Percentiles rank a stretch among this genome's conserved stretches.
These are phyloP conservation scores for Brevimyrus niger DNA, from an alignment of 2,113 vertebrate species.

Conservation along the genomic window DNA sequence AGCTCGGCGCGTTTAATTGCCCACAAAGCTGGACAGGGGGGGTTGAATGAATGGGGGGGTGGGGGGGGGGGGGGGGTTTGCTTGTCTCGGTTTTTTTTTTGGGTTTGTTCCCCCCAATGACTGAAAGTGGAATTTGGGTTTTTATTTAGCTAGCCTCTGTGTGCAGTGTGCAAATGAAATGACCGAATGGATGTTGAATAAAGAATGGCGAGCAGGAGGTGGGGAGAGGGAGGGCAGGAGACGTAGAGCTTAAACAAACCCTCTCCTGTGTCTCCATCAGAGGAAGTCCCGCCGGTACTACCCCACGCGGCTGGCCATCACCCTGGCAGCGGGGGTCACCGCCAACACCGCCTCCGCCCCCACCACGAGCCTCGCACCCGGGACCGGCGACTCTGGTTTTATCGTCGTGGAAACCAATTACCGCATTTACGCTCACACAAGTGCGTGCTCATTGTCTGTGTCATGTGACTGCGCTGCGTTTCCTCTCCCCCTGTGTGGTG, in stretches of 20 bases:
- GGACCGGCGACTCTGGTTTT: constrained; percentile 64
- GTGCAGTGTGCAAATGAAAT: background rate
- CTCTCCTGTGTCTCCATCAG: constrained; percentile 43
- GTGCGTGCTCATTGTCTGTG: constrained; percentile 46
- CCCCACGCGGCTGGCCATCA: constrained; percentile 82
- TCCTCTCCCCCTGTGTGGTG: background rate
- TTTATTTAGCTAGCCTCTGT: background rate
- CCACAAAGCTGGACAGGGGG: background rate
- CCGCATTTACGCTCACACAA: constrained; percentile 82
- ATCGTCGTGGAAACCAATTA: constrained; percentile 87
- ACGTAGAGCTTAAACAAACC: background rate
- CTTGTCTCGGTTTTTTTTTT: background rate
- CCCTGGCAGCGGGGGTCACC: constrained; percentile 75
- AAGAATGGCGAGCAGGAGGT: background rate
- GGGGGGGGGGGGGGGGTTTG: no score
- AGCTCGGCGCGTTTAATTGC: background rate
- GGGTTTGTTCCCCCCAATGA: background rate
- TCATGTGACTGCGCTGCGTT: background rate
- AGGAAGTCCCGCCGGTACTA: constrained; percentile 85
- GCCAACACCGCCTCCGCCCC: constrained; percentile 49
- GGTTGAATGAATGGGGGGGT: background rate
- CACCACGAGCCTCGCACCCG: constrained; percentile 29
- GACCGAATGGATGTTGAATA: background rate
- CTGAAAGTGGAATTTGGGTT: background rate
- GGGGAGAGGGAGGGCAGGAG: background rate